A percentile compares a stretch with the other conserved stretches of the same genome.
These are phyloP conservation scores for Rhinella marina DNA, from an alignment of 2,797 vertebrate species.

Conservation along the genomic window DNA sequence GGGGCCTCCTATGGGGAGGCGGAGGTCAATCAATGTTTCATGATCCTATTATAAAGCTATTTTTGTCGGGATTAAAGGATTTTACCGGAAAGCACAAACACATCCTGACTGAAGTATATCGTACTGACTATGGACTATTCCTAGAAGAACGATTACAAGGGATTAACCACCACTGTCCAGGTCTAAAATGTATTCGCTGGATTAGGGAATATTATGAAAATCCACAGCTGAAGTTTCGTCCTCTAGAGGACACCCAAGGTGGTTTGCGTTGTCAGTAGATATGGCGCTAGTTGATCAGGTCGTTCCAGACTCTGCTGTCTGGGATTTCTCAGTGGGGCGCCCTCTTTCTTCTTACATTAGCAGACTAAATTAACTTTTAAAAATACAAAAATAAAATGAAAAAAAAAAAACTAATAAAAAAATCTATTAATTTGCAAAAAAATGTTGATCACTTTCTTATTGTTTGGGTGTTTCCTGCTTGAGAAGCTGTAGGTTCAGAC, in stretches of 20 bases:
- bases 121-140: constrained; percentile 27
- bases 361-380: background rate
- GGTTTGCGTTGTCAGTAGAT: background rate
- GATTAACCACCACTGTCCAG: constrained; percentile 1
- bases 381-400: background rate
- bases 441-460: too few species aligned
- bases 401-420: background rate
- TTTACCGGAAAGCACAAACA: constrained; percentile 48
- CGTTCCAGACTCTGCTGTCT: background rate
- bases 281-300: background rate
- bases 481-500: too few species aligned
- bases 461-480: too few species aligned
- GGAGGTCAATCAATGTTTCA: constrained; percentile 64
- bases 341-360: background rate
- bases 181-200: constrained; percentile 17
- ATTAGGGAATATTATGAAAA: constrained; percentile 24
- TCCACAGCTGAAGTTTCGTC: background rate
- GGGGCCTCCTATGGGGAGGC: constrained; percentile 56
- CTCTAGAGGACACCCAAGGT: constrained; percentile 22
- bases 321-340: background rate
- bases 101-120: constrained; percentile 7
- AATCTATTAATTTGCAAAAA: background rate
- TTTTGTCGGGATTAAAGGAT: constrained; percentile 49
- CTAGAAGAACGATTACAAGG: constrained; percentile 29
- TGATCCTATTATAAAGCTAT: constrained; percentile 54